Conservation (phyloP, 2,888 invertebrate genomes). For the Carabus problematicus region DNA sequence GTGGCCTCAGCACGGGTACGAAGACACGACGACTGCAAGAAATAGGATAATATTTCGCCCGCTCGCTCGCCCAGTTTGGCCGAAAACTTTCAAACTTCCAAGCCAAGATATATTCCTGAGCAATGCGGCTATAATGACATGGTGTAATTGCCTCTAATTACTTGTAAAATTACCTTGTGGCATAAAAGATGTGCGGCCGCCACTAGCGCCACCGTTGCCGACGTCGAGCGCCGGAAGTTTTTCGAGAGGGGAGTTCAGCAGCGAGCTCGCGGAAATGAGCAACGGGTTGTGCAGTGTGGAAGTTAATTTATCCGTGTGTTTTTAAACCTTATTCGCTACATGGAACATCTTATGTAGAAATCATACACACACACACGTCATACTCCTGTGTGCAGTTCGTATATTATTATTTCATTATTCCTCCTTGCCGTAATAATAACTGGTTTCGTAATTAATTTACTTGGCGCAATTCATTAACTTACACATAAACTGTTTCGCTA, state of each 20-base stretch:
- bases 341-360: constrained; percentile 1
- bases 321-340: constrained; percentile 22
- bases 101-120: constrained; percentile 57
- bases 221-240: constrained; percentile 53
- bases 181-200: constrained; percentile 57
- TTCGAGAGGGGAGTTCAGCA: constrained; percentile 54
- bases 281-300: constrained; percentile 50
- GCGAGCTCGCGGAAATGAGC: constrained; percentile 52
- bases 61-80: constrained; percentile 48
- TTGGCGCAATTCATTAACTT: constrained; percentile 32
- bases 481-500: constrained; percentile 16
- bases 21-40: constrained; percentile 43
- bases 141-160: constrained; percentile 63
- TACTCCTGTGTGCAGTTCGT: background rate
- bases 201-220: constrained; percentile 40
- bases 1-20: constrained; percentile 1
- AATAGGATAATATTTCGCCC: constrained; percentile 55
- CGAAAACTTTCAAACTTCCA: constrained; percentile 50
- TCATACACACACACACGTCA: background rate
- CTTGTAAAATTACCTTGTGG: constrained; percentile 63
- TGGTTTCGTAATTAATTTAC: constrained; percentile 39
- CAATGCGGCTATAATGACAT: constrained; percentile 59
- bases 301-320: constrained; percentile 41
- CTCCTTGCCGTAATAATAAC: constrained; percentile 40
- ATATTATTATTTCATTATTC: constrained; percentile 43